Evolutionary conservation across 2,797 vertebrate genomes (phyloP).

Genomic region (Pteronotus mesoamericanus): DNA sequence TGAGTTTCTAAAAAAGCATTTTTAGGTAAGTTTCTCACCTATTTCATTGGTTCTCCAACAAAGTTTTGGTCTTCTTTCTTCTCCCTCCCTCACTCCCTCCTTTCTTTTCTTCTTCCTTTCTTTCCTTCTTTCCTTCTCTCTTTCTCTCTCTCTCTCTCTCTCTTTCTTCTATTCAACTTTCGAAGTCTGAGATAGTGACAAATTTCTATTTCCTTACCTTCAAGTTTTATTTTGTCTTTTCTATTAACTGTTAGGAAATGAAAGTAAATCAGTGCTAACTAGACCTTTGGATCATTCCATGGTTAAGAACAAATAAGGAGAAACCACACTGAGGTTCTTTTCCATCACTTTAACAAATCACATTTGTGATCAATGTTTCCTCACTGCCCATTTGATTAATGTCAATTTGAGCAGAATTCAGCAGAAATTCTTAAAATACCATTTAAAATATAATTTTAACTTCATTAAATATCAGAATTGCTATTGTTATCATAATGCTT

Average conservation of each 20-base stretch:
- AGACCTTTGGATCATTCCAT: neutral
- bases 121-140: accelerated
- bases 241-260: neutral
- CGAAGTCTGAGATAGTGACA: neutral
- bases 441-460: neutral
- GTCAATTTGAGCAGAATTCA: neutral
- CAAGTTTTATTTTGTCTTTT: neutral
- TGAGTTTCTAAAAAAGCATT: neutral
- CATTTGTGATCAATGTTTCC: neutral
- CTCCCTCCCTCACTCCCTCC: accelerated
- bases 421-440: neutral
- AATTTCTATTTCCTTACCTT: neutral
- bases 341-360: neutral
- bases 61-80: neutral
- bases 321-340: neutral
- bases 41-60: neutral
- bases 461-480: neutral
- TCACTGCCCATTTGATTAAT: neutral
- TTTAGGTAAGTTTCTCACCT: neutral
- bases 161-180: neutral
- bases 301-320: neutral
- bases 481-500: neutral
- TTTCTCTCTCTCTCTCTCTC: accelerated
- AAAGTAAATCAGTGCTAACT: neutral
- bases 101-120: too few species aligned